phyloP scores from a whole-genome alignment of 1,140 invertebrate genomes.

The Trachymyrmex cornetzi region DNA sequence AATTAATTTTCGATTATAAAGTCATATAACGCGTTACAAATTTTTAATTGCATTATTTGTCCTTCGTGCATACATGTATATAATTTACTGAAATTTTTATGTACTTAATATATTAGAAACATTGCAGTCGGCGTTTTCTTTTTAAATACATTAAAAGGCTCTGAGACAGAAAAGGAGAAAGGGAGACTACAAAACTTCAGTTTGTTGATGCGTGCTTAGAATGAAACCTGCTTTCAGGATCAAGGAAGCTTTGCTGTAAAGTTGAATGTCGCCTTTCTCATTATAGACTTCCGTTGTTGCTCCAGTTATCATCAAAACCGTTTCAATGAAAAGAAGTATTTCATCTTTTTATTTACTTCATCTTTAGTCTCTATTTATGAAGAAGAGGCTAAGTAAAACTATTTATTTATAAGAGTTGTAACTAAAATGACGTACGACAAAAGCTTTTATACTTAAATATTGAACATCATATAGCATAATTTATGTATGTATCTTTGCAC shows the following conservation, averaged over 20 bases:
- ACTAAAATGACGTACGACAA: neutral
- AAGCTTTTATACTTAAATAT: conserved; percentile 1
- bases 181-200: neutral
- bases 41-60: neutral
- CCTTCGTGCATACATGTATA: neutral
- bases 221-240: conserved; percentile 49
- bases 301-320: conserved; percentile 47
- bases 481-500: neutral
- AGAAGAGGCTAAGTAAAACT: neutral
- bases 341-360: neutral
- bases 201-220: conserved; percentile 41
- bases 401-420: conserved; percentile 13
- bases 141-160: conserved; percentile 4
- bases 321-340: conserved; percentile 23
- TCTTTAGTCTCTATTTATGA: neutral
- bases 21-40: neutral
- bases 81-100: conserved; percentile 12
- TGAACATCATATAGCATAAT: neutral
- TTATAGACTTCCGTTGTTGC: conserved; percentile 44
- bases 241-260: conserved; percentile 50
- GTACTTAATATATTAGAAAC: neutral
- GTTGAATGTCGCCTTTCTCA: conserved; percentile 49
- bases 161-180: conserved; percentile 6
- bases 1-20: neutral
- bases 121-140: neutral